Base-by-base conservation (phyloP, 2,797 vertebrate genomes). In the Melanotaenia nigrans region DNA sequence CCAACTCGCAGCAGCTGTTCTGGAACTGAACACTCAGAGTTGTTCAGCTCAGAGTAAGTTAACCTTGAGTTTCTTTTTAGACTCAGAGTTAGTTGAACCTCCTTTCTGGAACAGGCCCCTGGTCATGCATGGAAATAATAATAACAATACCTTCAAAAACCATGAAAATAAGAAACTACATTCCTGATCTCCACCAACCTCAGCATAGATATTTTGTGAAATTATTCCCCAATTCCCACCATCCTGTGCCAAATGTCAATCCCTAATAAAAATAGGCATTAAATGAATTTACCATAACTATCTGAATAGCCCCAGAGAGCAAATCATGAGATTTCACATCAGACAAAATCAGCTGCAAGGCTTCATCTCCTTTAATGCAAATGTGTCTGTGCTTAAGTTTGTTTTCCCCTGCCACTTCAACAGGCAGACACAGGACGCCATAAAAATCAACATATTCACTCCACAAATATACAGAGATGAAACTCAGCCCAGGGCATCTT, bases 401-500 rank as follows among this genome's bases (percentile, higher is more conserved):
- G 66, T 42, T 71, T 67, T 84, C 78, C 47, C 66, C 75, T 74
- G 74, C 67, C 68, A 65, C 25, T 65, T 76, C 58, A 75, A 87
- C 47, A 82, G 59, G 56, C 47, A 5, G 65, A 75, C 67, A 81
- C 49, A 62, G 81, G 74, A 75, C 54, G 69, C 68, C 73, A 79
- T 79, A 69, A 84, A 82, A 88, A 89, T 82, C 73, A 85, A 82
- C 86, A 88, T 81, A 84, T 89, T 82, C 72, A 66, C 72, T 76
- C 73, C 78, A 84, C 82, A 84, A 87, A 87, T 81, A 89, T 68
- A 90, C 77, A 78, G 80, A 77, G 73, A 73, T 88, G 86, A 86
- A 90, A 90, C 79, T 84, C 82, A 83, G 90, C 84, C 85, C 84
- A 79, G 77, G 85, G 85, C 79, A 85, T 87, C 85, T 89, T 93